phyloP scores from a whole-genome alignment of 2,797 vertebrate species.

The Cyprinella venusta region DNA sequence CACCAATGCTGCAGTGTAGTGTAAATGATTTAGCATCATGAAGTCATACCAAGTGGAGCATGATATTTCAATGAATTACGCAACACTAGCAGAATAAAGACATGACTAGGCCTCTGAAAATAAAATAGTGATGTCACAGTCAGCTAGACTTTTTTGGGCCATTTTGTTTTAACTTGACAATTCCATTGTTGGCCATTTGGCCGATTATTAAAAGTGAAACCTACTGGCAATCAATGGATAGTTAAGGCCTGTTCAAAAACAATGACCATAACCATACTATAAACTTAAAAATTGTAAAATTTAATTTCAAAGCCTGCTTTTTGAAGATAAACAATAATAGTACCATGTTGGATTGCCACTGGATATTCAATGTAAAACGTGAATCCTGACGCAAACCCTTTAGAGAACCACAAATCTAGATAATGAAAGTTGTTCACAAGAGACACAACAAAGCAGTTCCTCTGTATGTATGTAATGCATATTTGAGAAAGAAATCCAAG shows the following conservation, averaged over 20 bases:
- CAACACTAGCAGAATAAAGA: constrained; percentile 9
- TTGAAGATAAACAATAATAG: background rate
- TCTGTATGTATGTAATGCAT: background rate
- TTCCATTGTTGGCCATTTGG: background rate
- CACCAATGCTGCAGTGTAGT: constrained; percentile 2
- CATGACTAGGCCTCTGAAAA: constrained; percentile 20
- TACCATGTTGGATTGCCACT: background rate
- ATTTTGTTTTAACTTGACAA: background rate
- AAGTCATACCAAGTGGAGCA: constrained; percentile 28
- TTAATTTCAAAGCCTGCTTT: background rate
- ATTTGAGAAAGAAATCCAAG: background rate
- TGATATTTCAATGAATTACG: constrained; percentile 14
- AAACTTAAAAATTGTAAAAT: background rate
- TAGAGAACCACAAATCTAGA: background rate
- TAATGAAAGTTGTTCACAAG: background rate
- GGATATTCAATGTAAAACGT: background rate
- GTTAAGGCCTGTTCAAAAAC: background rate
- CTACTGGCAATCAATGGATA: background rate
- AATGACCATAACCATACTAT: too few relatives aligned
- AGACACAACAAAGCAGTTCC: background rate
- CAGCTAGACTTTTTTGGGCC: background rate
- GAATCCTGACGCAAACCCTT: background rate
- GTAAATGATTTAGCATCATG: constrained; percentile 27
- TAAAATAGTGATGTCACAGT: background rate
- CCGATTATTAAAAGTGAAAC: background rate